These are phyloP conservation scores for Atlantisia rogersi DNA, from an alignment of 2,113 vertebrate species.

Conservation along the genomic window DNA sequence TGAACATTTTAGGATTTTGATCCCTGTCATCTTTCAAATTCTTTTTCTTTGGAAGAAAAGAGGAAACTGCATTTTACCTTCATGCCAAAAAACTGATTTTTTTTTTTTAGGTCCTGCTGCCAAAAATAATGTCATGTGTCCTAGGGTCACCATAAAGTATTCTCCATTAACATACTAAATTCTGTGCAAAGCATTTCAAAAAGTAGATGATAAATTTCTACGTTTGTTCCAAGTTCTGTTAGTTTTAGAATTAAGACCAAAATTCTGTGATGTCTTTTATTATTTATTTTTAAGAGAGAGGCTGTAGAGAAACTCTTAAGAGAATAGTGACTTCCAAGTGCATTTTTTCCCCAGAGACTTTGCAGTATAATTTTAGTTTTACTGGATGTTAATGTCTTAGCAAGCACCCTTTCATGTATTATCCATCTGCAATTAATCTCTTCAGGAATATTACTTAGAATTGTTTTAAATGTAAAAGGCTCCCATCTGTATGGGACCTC, in stretches of 20 bases:
- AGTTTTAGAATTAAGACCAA: not conserved
- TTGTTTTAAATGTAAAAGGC: not conserved
- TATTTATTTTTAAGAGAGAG: not conserved
- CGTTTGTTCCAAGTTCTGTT: not conserved
- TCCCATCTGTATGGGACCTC: not conserved
- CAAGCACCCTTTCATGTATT: not conserved
- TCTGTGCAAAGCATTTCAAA: not conserved
- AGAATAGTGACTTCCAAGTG: not conserved
- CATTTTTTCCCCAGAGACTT: not conserved
- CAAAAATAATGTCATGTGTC: not conserved
- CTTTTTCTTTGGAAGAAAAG: not conserved
- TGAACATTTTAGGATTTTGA: not conserved
- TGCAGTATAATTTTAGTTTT: not conserved
- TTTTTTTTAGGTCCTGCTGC: not conserved
- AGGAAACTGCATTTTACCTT: not conserved
- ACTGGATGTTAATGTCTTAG: not conserved
- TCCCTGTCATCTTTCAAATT: rapidly evolving
- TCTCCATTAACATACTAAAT: not conserved
- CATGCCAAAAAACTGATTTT: not conserved
- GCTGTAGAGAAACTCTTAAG: not conserved
- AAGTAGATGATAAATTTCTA: not conserved
- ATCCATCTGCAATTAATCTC: not conserved
- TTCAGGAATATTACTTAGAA: not conserved
- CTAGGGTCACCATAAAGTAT: not conserved
- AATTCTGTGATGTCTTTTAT: not conserved